Evolutionary conservation across 2,888 invertebrate species (phyloP), one percentile per base, ranked within the genome.

Genomic region (Euclidia mi): DNA sequence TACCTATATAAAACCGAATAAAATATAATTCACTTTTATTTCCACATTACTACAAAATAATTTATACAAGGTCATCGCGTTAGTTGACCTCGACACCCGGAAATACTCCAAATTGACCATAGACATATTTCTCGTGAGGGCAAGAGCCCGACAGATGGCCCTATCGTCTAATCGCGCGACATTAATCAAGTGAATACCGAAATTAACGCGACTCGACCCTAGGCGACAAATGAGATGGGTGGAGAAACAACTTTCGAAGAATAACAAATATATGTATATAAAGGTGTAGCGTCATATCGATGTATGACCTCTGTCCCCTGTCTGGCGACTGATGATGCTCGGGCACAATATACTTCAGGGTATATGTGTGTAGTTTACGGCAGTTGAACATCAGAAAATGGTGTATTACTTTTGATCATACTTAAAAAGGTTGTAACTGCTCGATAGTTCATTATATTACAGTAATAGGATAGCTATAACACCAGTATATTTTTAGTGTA

Each of bases 211-310:
- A 34, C 44, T 51, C 78, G 84, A 82, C 79, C 87, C 67, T 71
- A 71, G 64, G 75, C 68, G 87, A 84, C 82, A 79, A 60, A 67
- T 61, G 65, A 67, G 64, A 56, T 59, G 35, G 62, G 70, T 73
- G 69, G 79, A 79, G 75, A 81, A 79, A 86, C 88, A 87, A 88
- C 88, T 88, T 88, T 88, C 89, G 38, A 73, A 70, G 29, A 46
- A 11, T 43, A 17, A 34, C 11, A 32, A 10, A 37, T 29, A 35
- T 48, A 14, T 18, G 20, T 44, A 55, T 51, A 41, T 42, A 37
- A 20, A 18, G 34, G 31, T 28, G 45, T 40, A 55, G 25, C 14
- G 28, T 40, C 17, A 32, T 34, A 34, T 32, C 73, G 73, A 65
- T 60, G 63, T 38, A 46, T 80, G 83, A 82, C 79, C 80, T 75